These are phyloP conservation scores for Geococcyx californianus DNA, from an alignment of 2,113 vertebrate species.

Conservation along the genomic window DNA sequence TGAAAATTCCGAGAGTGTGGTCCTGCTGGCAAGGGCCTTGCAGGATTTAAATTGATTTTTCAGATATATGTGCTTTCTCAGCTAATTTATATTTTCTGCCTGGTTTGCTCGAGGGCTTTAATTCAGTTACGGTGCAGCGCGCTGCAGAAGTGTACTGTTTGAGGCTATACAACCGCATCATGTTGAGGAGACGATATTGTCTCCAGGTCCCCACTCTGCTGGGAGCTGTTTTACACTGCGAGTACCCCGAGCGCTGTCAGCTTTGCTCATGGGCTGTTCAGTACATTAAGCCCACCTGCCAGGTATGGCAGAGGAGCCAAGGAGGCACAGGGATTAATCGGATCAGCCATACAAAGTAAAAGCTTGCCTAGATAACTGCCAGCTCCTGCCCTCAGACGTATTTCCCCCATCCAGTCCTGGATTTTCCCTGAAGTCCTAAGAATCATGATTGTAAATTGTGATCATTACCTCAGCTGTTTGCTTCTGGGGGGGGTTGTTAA, in stretches of 20 bases:
- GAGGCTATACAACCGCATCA: neutral
- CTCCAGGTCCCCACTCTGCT: neutral
- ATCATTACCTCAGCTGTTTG: neutral
- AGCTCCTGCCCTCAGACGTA: neutral
- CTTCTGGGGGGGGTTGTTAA: neutral
- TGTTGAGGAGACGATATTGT: neutral
- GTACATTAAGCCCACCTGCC: neutral
- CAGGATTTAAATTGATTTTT: conserved; percentile 26
- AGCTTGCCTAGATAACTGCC: neutral
- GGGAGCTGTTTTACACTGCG: neutral
- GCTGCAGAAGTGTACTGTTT: neutral
- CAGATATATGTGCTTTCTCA: conserved; percentile 1
- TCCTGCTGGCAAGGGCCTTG: neutral
- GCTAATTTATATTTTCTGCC: conserved; percentile 48
- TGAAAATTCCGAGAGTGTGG: neutral
- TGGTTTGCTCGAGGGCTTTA: conserved; percentile 39
- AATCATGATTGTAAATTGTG: neutral
- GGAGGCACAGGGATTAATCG: neutral
- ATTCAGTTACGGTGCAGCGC: neutral
- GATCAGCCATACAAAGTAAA: neutral
- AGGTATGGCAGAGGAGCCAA: neutral
- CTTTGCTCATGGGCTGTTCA: neutral
- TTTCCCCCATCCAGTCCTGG: neutral
- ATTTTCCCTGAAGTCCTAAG: neutral
- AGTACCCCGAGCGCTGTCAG: neutral